Base-by-base conservation (phyloP, 1,140 invertebrate genomes). In the Meloidogyne chitwoodi region DNA sequence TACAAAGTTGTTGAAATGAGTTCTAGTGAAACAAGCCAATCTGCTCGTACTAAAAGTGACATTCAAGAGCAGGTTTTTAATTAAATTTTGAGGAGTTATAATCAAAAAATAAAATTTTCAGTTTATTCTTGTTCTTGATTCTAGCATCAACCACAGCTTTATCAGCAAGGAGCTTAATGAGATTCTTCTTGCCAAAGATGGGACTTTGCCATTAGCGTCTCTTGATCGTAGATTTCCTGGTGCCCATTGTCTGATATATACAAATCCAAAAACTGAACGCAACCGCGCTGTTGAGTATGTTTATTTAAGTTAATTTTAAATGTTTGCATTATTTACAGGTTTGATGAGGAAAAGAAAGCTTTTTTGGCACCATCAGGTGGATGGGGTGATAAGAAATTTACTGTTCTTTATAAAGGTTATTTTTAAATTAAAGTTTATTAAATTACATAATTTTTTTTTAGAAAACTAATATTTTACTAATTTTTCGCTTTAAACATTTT, bases 171-270 rank as follows among this genome's bases (percentile, higher is more conserved):
- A 93, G 92, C 92, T 93, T 0, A 94, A 96, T 75, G 94, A 97
- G 89, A 90, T 97, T 74, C 94, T 94, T 1, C 92, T 92, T 71
- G 93, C 96, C 19, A 27, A 67, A 22, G 77, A 78, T 34, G 48
- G 34, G 26, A 31, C 78, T 0, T 88, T 97, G 48, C 88, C 94
- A 34, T 88, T 96, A 83, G 92, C 93, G 44, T 96, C 94, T 8
- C 89, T 97, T 69, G 90, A 93, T 69, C 93, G 93, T 69, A 93
- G 96, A 87, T 96, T 94, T 89, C 94, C 94, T 64, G 93, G 93
- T 77, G 93, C 94, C 61, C 94, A 93, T 87, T 95, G 95, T 24
- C 90, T 98, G 56, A 96, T 96, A 90, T 98, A 94, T 89, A 90
- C 93, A 76, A 94, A 91, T 83, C 91, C 93, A 12, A 93, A 94